A percentile compares a stretch with the other conserved stretches of the same genome.
Evolutionary conservation across 2,113 vertebrate species (phyloP).

Genomic region (Struthio camelus): DNA sequence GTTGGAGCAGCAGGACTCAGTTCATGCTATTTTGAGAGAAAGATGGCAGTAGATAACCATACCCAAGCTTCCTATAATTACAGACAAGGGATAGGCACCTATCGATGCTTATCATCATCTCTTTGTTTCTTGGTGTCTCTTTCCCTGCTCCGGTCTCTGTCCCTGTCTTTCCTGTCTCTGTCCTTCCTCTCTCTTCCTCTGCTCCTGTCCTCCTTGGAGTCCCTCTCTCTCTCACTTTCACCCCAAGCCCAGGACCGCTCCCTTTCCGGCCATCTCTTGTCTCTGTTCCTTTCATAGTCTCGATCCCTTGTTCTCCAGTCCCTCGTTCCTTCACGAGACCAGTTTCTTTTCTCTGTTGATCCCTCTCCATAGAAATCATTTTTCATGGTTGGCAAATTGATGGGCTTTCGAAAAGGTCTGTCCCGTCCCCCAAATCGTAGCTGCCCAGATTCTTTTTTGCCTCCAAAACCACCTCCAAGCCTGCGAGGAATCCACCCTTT

Average conservation of each 20-base stretch:
- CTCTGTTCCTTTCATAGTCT: slow-evolving; percentile 73
- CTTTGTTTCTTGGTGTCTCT: slow-evolving; percentile 73
- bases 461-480: slow-evolving; percentile 91
- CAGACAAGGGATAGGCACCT: background rate
- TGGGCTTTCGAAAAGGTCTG: slow-evolving; percentile 93
- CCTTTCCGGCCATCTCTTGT: slow-evolving; percentile 77
- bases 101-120: background rate
- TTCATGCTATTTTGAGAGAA: too few species aligned
- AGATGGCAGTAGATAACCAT: fast-evolving
- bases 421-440: slow-evolving; percentile 94
- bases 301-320: slow-evolving; percentile 74
- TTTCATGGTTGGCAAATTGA: slow-evolving; percentile 80
- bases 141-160: slow-evolving; percentile 77
- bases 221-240: slow-evolving; percentile 67
- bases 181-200: slow-evolving; percentile 69
- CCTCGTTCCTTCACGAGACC: slow-evolving; percentile 76
- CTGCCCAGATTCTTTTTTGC: slow-evolving; percentile 96
- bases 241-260: slow-evolving; percentile 58
- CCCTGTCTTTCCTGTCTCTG: slow-evolving; percentile 74
- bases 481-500: slow-evolving; percentile 93
- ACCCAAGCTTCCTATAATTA: background rate
- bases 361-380: slow-evolving; percentile 70
- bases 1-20: background rate
- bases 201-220: slow-evolving; percentile 70
- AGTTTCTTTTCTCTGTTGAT: slow-evolving; percentile 69